These are phyloP conservation scores for Sminthurinus signatus DNA, from an alignment of 1,140 invertebrate species.

Conservation along the genomic window DNA sequence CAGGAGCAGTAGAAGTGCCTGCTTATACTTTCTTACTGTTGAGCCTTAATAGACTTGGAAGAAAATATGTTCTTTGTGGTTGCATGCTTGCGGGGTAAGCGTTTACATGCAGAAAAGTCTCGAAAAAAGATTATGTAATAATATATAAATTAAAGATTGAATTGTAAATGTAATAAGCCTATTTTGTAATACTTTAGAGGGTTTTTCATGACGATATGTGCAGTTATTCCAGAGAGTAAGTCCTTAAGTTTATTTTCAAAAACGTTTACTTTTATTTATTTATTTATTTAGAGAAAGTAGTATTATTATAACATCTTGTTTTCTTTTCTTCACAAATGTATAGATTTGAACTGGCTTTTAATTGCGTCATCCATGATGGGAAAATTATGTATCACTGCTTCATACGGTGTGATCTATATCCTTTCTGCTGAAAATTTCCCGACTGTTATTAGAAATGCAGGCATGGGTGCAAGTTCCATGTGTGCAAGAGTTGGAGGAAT, in stretches of 20 bases:
- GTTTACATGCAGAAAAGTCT: too few species aligned
- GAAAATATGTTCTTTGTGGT: conserved; percentile 60
- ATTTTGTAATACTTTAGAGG: too few species aligned
- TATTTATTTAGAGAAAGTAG: too few species aligned
- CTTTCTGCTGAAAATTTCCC: conserved; percentile 78
- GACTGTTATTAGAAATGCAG: conserved; percentile 59
- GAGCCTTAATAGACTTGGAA: conserved; percentile 61
- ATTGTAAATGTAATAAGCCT: too few species aligned
- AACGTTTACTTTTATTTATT: too few species aligned
- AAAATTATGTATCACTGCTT: conserved; percentile 72
- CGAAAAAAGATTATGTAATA: too few species aligned
- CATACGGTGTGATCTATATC: conserved; percentile 71
- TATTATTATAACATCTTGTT: too few species aligned
- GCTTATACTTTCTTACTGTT: conserved; percentile 61
- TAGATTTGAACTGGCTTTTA: conserved; percentile 55
- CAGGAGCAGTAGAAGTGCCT: conserved; percentile 68
- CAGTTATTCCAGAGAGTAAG: conserved; percentile 27
- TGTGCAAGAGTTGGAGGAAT: conserved; percentile 70
- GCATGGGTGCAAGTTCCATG: conserved; percentile 56
- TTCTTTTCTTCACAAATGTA: conserved; percentile 42
- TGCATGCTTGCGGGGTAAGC: conserved; percentile 64
- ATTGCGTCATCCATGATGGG: conserved; percentile 68
- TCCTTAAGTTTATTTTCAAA: too few species aligned
- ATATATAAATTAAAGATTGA: too few species aligned
- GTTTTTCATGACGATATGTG: conserved; percentile 24